Evolutionary conservation across 2,113 vertebrate genomes (phyloP).

Genomic region (Dromas ardeola): DNA sequence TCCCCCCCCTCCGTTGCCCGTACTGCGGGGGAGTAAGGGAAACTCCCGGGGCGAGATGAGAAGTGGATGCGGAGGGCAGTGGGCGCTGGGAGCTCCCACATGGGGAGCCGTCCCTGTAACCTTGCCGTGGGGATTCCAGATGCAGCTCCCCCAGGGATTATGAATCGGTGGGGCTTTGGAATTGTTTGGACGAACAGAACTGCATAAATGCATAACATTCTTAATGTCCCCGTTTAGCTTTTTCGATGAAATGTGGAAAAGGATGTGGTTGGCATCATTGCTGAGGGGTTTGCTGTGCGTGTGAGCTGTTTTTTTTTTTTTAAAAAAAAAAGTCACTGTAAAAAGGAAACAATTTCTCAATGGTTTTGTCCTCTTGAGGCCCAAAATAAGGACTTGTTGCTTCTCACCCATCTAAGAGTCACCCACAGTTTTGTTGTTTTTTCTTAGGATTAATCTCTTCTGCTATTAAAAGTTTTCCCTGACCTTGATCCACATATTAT

Average conservation of each 20-base stretch:
- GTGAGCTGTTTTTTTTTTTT: no score
- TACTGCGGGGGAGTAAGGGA: neutral
- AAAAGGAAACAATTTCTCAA: neutral
- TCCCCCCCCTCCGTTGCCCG: no score
- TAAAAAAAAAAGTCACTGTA: rapidly evolving
- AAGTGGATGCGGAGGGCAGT: rapidly evolving
- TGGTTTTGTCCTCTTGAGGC: neutral
- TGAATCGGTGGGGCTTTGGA: rapidly evolving
- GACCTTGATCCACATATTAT: rapidly evolving
- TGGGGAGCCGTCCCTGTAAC: neutral
- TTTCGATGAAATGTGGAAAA: rapidly evolving
- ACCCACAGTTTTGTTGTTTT: neutral
- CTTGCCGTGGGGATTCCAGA: rapidly evolving
- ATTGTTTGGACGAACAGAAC: rapidly evolving
- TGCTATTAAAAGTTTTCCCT: neutral
- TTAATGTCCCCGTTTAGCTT: rapidly evolving
- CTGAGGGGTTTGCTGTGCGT: neutral
- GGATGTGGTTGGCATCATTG: neutral
- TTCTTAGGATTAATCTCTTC: neutral
- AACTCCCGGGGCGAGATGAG: rapidly evolving
- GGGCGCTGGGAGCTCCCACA: neutral
- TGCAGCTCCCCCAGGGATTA: rapidly evolving
- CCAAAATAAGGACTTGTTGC: rapidly evolving
- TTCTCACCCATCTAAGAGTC: neutral
- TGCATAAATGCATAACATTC: rapidly evolving